These are phyloP conservation scores for Serilophus lunatus DNA, from an alignment of 2,113 vertebrate genomes.

Conservation along the genomic window DNA sequence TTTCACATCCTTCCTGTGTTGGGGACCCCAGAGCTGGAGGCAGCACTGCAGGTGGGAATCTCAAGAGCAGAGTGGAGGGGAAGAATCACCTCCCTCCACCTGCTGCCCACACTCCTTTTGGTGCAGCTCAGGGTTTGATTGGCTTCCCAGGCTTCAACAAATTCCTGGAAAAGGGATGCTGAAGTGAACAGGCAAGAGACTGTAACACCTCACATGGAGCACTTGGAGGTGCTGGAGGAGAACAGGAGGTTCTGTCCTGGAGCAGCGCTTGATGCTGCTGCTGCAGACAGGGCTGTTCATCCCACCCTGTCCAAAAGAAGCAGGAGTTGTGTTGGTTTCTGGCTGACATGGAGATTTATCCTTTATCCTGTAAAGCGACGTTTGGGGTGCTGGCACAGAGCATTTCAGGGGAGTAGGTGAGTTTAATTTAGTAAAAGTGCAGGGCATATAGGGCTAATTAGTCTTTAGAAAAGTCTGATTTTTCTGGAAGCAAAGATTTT, in stretches of 20 bases:
- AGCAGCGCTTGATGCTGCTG: not conserved
- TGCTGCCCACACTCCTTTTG: not conserved
- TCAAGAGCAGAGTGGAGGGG: not conserved
- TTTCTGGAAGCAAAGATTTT: not conserved
- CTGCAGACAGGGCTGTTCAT: not conserved
- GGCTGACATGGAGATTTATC: not conserved
- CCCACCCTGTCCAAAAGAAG: not conserved
- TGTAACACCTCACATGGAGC: rapidly evolving
- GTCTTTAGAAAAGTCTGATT: not conserved
- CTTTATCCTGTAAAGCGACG: not conserved
- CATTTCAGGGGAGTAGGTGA: not conserved
- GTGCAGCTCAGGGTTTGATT: not conserved
- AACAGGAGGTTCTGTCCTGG: rapidly evolving
- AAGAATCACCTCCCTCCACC: not conserved
- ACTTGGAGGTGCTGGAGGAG: not conserved
- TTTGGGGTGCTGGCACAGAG: not conserved
- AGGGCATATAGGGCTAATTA: not conserved
- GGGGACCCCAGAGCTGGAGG: not conserved
- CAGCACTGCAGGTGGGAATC: not conserved
- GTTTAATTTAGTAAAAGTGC: not conserved
- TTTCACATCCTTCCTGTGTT: not conserved
- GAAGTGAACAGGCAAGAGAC: rapidly evolving
- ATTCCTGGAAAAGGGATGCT: rapidly evolving
- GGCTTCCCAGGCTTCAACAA: no score
- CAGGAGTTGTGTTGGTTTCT: not conserved